Evolutionary conservation across 2,113 vertebrate genomes (phyloP).

Genomic region (Crotalus viridis): DNA sequence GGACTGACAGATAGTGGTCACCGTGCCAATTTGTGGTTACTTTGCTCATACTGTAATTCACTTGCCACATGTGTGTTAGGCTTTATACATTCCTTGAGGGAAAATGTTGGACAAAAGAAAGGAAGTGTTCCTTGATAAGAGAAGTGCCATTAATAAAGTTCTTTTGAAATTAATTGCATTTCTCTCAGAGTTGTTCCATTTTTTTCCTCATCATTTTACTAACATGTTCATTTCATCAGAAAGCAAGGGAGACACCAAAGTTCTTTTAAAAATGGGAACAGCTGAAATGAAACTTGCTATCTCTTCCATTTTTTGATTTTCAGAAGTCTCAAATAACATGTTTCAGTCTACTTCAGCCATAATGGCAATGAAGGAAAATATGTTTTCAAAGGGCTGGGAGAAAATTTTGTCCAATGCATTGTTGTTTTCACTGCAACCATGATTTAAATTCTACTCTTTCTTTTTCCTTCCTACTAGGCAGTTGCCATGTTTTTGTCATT

Average conservation of each 20-base stretch:
- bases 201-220: neutral
- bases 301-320: neutral
- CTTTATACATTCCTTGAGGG: conserved; percentile 11
- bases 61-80: neutral
- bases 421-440: neutral
- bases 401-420: neutral
- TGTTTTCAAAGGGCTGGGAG: neutral
- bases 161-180: neutral
- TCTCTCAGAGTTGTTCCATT: neutral
- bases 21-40: neutral
- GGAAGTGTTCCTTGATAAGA: neutral
- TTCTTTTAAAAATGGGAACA: neutral
- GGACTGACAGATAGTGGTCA: neutral
- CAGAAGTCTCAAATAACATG: neutral
- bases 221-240: neutral
- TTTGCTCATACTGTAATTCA: neutral
- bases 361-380: neutral
- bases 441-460: neutral
- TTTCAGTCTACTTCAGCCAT: neutral
- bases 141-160: neutral
- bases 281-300: neutral
- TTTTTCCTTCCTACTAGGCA: neutral
- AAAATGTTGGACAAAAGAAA: neutral
- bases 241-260: neutral
- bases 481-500: neutral